phyloP scores from a whole-genome alignment of 2,113 vertebrate genomes.

The Hydrochoerus hydrochaeris region DNA sequence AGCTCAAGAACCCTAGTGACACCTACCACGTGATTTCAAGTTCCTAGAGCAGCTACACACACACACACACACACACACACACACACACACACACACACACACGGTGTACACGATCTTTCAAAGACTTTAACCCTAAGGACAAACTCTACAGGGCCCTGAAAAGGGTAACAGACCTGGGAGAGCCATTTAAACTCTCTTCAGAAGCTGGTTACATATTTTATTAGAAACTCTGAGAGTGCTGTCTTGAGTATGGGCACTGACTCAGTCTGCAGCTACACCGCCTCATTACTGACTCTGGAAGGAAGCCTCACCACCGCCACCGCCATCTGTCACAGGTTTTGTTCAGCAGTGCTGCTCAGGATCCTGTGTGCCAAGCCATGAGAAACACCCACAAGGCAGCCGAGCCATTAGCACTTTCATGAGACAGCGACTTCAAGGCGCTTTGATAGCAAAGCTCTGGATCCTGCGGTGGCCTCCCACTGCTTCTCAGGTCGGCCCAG shows the following conservation, averaged over 20 bases:
- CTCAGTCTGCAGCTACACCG: not conserved
- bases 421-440: not conserved
- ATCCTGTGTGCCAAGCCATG: constrained; percentile 55
- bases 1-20: not conserved
- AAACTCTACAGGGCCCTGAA: not conserved
- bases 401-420: not conserved
- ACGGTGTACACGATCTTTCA: not conserved
- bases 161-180: not conserved
- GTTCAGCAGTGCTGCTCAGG: not conserved
- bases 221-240: not conserved
- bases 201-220: not conserved
- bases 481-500: not conserved
- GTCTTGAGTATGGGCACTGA: not conserved
- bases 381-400: constrained; percentile 54
- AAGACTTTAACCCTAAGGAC: not conserved
- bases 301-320: constrained; percentile 32
- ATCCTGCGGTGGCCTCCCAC: not conserved
- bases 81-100: not conserved
- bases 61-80: too few relatives aligned
- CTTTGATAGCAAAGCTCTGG: not conserved
- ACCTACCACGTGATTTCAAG: not conserved
- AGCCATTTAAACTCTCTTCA: not conserved
- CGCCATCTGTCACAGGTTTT: constrained; percentile 65
- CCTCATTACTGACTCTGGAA: constrained; percentile 43
- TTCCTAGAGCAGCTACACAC: not conserved